A percentile compares a stretch with the other conserved stretches of the same genome.
phyloP scores from a whole-genome alignment of 2,888 invertebrate genomes.

The Drosophila emarginata region DNA sequence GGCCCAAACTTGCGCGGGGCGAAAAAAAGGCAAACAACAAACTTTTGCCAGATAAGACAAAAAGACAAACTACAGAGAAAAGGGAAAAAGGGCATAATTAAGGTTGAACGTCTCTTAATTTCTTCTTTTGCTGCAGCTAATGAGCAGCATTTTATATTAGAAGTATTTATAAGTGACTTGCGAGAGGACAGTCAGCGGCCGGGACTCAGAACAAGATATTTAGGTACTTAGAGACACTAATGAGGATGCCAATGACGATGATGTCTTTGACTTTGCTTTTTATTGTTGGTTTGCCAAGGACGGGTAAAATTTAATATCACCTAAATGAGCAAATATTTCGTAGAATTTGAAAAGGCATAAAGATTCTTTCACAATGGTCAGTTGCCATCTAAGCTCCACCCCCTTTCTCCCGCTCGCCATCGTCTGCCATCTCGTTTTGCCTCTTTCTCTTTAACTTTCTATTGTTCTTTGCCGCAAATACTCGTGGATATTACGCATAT shows the following conservation, averaged over 20 bases:
- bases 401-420: neutral
- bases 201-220: neutral
- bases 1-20: constrained; percentile 35
- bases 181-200: constrained; percentile 33
- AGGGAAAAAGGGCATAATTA: constrained; percentile 54
- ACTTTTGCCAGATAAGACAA: constrained; percentile 13
- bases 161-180: constrained; percentile 63
- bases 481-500: constrained; percentile 45
- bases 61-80: constrained; percentile 3
- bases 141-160: constrained; percentile 66
- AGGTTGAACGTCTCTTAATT: constrained; percentile 71
- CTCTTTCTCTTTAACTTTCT: constrained; percentile 13
- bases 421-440: neutral
- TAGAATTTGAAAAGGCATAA: constrained; percentile 5
- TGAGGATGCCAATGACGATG: constrained; percentile 22
- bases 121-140: constrained; percentile 50
- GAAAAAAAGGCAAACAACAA: constrained; percentile 23
- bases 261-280: neutral
- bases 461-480: constrained; percentile 39
- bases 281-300: neutral
- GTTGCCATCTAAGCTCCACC: constrained; percentile 3
- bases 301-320: constrained; percentile 4
- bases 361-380: constrained; percentile 18
- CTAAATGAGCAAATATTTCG: constrained; percentile 14
- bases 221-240: constrained; percentile 27